Percentiles rank a stretch among this genome's conserved stretches.
phyloP scores from a whole-genome alignment of 2,888 invertebrate species.

The Plutella xylostella region DNA sequence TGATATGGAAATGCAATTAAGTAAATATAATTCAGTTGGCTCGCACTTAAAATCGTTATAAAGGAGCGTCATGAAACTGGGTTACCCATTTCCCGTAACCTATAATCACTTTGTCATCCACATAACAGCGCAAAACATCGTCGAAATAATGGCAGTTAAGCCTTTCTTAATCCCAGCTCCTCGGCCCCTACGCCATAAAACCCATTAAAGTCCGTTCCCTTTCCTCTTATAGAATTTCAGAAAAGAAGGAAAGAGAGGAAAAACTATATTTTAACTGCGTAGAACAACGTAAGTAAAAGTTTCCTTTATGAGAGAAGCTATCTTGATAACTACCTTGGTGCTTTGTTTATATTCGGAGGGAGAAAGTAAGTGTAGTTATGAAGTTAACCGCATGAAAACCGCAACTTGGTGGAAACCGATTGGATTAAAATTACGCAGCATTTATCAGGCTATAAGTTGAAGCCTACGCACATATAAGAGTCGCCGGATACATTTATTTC shows the following conservation, averaged over 20 bases:
- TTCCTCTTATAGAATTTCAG: slow-evolving; percentile 20
- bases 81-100: slow-evolving; percentile 56
- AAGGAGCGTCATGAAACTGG: slow-evolving; percentile 55
- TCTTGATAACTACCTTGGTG: not conserved
- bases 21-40: slow-evolving; percentile 27
- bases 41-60: slow-evolving; percentile 27
- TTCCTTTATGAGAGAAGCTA: not conserved
- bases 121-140: not conserved
- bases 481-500: slow-evolving; percentile 59
- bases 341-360: not conserved
- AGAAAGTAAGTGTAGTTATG: not conserved
- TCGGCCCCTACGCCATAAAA: slow-evolving; percentile 38
- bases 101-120: slow-evolving; percentile 9
- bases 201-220: slow-evolving; percentile 24
- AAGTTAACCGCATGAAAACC: not conserved
- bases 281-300: no score
- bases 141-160: not conserved
- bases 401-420: not conserved
- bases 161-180: slow-evolving; percentile 27
- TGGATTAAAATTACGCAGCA: slow-evolving; percentile 5
- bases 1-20: slow-evolving; percentile 47
- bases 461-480: slow-evolving; percentile 33
- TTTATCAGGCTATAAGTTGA: not conserved
- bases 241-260: slow-evolving; percentile 24
- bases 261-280: no score